Conservation (phyloP, 2,888 invertebrate genomes). For the Nomada hirtipes region DNA sequence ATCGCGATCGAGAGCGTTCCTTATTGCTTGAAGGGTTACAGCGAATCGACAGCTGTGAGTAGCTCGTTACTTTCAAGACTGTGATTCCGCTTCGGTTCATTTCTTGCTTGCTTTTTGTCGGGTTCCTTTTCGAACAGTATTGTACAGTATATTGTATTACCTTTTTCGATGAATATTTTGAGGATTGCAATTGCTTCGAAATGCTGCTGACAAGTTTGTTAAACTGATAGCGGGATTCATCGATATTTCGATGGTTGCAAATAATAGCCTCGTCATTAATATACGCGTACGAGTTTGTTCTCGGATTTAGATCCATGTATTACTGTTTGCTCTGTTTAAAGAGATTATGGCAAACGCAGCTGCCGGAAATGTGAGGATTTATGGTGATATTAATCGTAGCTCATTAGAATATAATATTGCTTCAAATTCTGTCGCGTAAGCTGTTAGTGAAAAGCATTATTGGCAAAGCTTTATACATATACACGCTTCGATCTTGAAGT, state of each 20-base stretch:
- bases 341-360: not conserved
- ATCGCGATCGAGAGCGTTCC: not conserved
- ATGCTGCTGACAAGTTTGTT: too few relatives aligned
- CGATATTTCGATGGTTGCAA: not conserved
- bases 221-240: too few relatives aligned
- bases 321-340: not conserved
- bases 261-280: not conserved
- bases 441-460: not conserved
- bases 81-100: not conserved
- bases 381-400: not conserved
- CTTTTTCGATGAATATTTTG: too few relatives aligned
- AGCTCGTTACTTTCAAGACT: not conserved
- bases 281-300: not conserved
- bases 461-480: too few relatives aligned
- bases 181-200: too few relatives aligned
- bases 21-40: not conserved
- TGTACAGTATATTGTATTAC: too few relatives aligned
- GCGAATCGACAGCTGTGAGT: not conserved
- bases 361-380: not conserved
- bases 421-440: not conserved
- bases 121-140: not conserved
- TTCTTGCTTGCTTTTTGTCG: not conserved
- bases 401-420: not conserved
- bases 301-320: not conserved
- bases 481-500: not conserved